Conservation (phyloP, 2,113 vertebrate species). For the Heloderma charlesbogerti region DNA sequence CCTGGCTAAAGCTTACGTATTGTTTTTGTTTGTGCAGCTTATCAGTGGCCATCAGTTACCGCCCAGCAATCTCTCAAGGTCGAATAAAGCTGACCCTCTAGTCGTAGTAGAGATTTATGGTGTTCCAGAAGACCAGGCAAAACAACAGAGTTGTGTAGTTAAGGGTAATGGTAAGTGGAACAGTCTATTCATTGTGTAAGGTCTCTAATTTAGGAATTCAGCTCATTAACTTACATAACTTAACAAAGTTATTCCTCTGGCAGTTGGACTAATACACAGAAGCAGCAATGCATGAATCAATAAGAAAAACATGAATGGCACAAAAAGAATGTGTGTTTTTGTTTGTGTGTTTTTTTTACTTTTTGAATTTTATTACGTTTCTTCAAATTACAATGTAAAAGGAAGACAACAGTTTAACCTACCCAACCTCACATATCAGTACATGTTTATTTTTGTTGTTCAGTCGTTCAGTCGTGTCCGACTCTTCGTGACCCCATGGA, state of each 20-base stretch:
- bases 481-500: no score
- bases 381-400: background rate
- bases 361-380: background rate
- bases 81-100: slow-evolving; percentile 77
- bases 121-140: slow-evolving; percentile 76
- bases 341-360: background rate
- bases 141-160: slow-evolving; percentile 77
- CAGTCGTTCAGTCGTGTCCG: no score
- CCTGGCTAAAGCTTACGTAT: background rate
- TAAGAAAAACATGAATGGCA: background rate
- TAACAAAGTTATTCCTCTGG: background rate
- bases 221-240: slow-evolving; percentile 7
- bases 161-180: slow-evolving; percentile 85
- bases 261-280: background rate
- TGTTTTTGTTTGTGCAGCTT: slow-evolving; percentile 76
- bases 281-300: background rate
- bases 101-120: slow-evolving; percentile 86
- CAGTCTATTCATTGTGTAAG: slow-evolving; percentile 1
- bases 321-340: background rate
- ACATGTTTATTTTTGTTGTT: no score
- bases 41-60: slow-evolving; percentile 86
- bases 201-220: slow-evolving; percentile 9
- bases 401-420: background rate
- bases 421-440: background rate
- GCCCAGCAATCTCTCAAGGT: slow-evolving; percentile 67